A percentile compares a stretch with the other conserved stretches of the same genome.
phyloP scores from a whole-genome alignment of 2,113 vertebrate genomes.

The Arenaria interpres region DNA sequence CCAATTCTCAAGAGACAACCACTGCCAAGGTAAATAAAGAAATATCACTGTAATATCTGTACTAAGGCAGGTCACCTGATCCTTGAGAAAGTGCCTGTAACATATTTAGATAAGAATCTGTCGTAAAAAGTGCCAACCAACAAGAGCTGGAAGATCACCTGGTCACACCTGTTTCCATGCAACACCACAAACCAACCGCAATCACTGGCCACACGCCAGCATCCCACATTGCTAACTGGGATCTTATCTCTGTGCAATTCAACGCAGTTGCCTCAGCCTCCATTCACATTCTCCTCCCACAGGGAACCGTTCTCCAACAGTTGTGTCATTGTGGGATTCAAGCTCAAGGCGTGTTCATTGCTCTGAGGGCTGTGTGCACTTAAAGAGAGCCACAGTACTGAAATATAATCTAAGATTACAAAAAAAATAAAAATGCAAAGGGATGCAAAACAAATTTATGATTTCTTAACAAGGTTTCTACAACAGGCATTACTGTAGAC shows the following conservation, averaged over 20 bases:
- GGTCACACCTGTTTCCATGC: neutral
- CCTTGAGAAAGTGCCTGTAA: neutral
- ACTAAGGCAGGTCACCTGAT: neutral
- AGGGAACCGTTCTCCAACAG: neutral
- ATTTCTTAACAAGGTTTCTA: neutral
- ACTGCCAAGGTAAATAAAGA: neutral
- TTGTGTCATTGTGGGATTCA: neutral
- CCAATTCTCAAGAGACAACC: neutral
- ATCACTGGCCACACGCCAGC: neutral
- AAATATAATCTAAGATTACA: neutral
- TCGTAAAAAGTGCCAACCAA: neutral
- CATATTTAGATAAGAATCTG: neutral
- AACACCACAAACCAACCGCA: neutral
- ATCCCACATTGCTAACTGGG: neutral
- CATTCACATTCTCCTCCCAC: neutral
- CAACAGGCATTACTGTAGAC: neutral
- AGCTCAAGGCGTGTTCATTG: rapidly evolving
- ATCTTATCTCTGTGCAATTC: neutral
- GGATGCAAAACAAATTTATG: neutral
- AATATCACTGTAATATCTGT: neutral
- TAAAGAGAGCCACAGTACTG: neutral
- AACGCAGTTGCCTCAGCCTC: neutral
- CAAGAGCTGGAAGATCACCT: neutral
- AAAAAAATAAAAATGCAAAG: neutral
- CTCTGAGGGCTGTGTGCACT: neutral